phyloP scores from a whole-genome alignment of 2,888 invertebrate species.

The Cyaniris semiargus region DNA sequence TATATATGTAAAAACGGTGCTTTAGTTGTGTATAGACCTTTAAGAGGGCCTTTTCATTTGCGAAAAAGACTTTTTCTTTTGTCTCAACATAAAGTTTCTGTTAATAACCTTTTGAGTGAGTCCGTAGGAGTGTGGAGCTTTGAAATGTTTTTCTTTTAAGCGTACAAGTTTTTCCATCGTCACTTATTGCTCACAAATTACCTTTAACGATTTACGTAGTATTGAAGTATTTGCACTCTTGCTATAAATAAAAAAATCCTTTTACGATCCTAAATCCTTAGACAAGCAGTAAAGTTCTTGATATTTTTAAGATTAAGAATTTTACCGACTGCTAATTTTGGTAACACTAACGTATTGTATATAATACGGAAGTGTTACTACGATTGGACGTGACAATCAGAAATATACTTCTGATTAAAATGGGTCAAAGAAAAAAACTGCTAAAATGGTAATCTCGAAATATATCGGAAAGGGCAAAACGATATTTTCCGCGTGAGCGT shows the following conservation, averaged over 20 bases:
- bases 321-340: background rate
- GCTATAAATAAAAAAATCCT: background rate
- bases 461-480: constrained; percentile 5
- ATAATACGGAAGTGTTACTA: too few species aligned
- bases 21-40: constrained; percentile 4
- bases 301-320: background rate
- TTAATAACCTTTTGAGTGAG: constrained; percentile 21
- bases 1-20: background rate
- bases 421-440: background rate
- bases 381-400: too few species aligned
- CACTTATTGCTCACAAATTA: background rate
- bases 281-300: background rate
- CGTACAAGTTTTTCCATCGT: background rate
- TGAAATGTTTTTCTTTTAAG: constrained; percentile 18
- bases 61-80: background rate
- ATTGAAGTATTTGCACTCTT: background rate
- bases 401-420: background rate
- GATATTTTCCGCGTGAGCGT: background rate
- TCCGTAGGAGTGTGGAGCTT: constrained; percentile 21
- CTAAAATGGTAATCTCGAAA: background rate
- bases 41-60: constrained; percentile 17
- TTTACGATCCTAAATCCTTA: too few species aligned
- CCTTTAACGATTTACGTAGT: background rate
- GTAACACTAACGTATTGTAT: too few species aligned
- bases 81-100: constrained; percentile 16